Percentiles rank a stretch among this genome's conserved stretches.
phyloP scores from a whole-genome alignment of 1,140 invertebrate genomes.

The Zeugodacus cucurbitae region DNA sequence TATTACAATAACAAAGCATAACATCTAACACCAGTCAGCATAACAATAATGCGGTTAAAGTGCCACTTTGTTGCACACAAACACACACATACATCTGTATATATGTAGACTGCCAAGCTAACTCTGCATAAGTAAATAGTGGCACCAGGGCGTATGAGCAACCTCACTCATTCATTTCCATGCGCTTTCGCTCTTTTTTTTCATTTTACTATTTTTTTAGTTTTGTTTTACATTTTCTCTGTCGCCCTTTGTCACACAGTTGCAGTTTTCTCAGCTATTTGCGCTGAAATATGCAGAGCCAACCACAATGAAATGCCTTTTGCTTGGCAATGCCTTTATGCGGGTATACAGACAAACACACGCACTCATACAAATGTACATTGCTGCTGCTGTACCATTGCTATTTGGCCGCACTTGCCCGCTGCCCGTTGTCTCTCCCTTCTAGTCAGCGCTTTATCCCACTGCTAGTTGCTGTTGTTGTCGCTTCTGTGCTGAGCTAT shows the following conservation, averaged over 20 bases:
- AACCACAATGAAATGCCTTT: constrained; percentile 15
- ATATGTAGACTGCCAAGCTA: neutral
- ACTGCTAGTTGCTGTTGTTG: neutral
- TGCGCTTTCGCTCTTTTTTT: neutral
- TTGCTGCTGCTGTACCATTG: neutral
- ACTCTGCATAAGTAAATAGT: neutral
- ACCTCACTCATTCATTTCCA: neutral
- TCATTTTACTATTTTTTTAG: neutral
- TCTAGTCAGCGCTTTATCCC: neutral
- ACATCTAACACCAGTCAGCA: constrained; percentile 36
- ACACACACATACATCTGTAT: neutral
- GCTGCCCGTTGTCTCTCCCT: neutral
- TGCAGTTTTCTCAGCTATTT: constrained; percentile 3
- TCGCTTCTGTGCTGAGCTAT: neutral
- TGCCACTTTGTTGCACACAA: neutral
- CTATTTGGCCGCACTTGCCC: neutral
- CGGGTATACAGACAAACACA: neutral
- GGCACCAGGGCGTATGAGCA: neutral
- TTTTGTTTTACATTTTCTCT: neutral
- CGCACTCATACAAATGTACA: neutral
- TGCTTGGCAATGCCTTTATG: constrained; percentile 19
- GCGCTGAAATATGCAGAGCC: constrained; percentile 26
- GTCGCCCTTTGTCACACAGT: neutral
- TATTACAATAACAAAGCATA: constrained; percentile 34
- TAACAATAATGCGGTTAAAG: constrained; percentile 37